Base-by-base conservation (phyloP, 2,113 vertebrate genomes). In the Halichoerus grypus region DNA sequence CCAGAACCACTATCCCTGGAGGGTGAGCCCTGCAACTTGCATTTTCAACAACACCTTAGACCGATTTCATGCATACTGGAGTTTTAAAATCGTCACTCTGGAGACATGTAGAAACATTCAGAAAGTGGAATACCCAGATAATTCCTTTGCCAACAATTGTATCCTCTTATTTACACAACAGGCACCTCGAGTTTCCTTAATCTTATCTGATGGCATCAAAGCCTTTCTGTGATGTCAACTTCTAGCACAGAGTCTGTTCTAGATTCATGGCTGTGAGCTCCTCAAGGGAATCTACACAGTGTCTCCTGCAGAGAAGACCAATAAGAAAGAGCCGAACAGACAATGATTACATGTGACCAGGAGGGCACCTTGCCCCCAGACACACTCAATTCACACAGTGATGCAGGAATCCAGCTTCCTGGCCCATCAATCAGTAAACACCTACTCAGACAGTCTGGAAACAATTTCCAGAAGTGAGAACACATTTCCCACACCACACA, bases 321-420 rank as follows among this genome's bases (percentile, higher is more conserved):
- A 5, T 15, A 15, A 39, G 63, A 16, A 8, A 0, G 12, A 14
- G 13, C 51, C 7, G 3, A 9, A 22, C 4, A 4, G 83, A 31
- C 7, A 1, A 5, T 1, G 14, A n/a, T 3, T 0, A 8, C 28
- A 0, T 4, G 11, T 15, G n/a, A 51, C 21, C 33, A 5, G 24
- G 26, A 42, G 33, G n/a, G 13, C 10, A 3, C 69, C 5, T 10
- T 0, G 24, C 61, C 33, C 39, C 31, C 91, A 91, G 72, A 72
- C n/a, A 74, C 12, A 24, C 31, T 1, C 71, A 8, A 0, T 16
- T 76, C 10, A 4, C 3, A 3, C 0, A 7, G 76, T 0, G 11
- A 46, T 61, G 1, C 0, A 3, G 57, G 84, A 55, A 8, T 31
- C 49, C 33, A n/a, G 91, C 53, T 42, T 26, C 74, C 39, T 11